Evolutionary conservation across 2,888 invertebrate genomes (phyloP).

Genomic region (Stomorhina lunata): DNA sequence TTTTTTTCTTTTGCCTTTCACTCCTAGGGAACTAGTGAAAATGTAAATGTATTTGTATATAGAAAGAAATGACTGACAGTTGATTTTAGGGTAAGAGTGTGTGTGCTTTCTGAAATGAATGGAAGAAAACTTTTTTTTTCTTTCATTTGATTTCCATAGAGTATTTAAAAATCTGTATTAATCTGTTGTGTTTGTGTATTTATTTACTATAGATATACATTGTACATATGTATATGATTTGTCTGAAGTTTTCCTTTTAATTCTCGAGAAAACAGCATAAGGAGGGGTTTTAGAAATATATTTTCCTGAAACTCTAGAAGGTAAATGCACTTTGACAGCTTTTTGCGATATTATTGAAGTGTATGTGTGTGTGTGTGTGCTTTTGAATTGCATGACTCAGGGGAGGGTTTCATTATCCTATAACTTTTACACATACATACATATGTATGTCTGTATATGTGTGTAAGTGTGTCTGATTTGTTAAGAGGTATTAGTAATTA

Average conservation of each 20-base stretch:
- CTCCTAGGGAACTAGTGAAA: conserved; percentile 47
- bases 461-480: not conserved
- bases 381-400: not conserved
- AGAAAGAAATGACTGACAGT: not conserved
- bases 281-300: too few relatives aligned
- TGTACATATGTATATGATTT: not conserved
- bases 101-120: too few relatives aligned
- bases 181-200: conserved; percentile 40
- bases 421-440: not conserved
- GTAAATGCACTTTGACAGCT: conserved; percentile 57
- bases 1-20: not conserved
- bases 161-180: conserved; percentile 60
- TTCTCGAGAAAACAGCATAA: too few relatives aligned
- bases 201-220: too few relatives aligned
- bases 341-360: conserved; percentile 18
- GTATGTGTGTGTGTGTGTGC: not conserved
- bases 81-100: not conserved
- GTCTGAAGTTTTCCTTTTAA: conserved; percentile 1
- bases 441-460: not conserved
- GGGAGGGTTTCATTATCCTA: conserved; percentile 7
- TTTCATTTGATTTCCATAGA: conserved; percentile 44
- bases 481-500: conserved; percentile 55
- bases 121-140: conserved; percentile 19
- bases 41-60: conserved; percentile 27
- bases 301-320: too few relatives aligned